Percentiles rank a stretch among this genome's conserved stretches.
Conservation (phyloP, 2,888 invertebrate genomes). For the Lepas anatifera region DNA sequence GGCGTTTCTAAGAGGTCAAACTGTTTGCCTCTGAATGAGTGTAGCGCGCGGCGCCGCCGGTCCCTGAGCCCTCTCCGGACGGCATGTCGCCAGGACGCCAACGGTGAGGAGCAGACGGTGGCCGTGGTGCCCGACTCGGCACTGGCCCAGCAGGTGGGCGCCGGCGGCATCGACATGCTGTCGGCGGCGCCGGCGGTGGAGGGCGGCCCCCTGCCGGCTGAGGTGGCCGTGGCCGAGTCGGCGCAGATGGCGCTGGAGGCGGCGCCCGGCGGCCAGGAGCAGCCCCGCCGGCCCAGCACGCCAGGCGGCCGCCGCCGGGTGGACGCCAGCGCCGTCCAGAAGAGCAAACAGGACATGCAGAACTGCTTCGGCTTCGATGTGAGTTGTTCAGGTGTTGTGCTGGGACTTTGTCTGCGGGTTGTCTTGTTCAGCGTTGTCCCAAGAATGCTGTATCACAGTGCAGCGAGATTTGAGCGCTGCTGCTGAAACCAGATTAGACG, state of each 20-base stretch:
- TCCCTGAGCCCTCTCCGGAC: no score
- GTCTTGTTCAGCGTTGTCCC: no score
- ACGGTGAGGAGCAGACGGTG: slow-evolving; percentile 14
- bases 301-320: background rate
- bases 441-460: no score
- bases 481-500: no score
- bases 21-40: no score
- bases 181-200: background rate
- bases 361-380: slow-evolving; percentile 13
- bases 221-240: background rate
- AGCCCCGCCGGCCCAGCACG: background rate
- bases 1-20: no score
- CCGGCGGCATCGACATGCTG: slow-evolving; percentile 2
- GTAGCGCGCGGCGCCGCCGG: no score
- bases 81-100: slow-evolving; percentile 13
- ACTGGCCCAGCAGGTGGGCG: background rate
- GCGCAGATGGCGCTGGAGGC: no score
- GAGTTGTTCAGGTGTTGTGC: no score
- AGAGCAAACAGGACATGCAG: slow-evolving; percentile 13
- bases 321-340: background rate
- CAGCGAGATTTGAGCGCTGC: no score
- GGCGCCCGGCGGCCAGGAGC: background rate
- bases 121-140: slow-evolving; percentile 13
- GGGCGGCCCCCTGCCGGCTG: background rate
- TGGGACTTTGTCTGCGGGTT: no score